Evolutionary conservation across 2,888 invertebrate species (phyloP).

Genomic region (Plebejus melissa): DNA sequence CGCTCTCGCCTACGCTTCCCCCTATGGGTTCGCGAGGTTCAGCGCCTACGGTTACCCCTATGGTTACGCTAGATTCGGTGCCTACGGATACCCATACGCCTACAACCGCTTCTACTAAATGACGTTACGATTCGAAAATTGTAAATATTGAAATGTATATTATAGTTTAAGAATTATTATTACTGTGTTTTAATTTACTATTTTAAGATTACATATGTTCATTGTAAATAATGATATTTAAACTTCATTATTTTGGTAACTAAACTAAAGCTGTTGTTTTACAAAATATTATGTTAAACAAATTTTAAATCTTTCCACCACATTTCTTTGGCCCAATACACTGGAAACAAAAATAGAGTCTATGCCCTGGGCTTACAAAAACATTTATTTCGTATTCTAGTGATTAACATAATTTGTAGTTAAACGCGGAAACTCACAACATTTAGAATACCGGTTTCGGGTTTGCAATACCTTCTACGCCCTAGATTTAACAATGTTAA

Average conservation of each 20-base stretch:
- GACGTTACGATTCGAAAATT: slow-evolving; percentile 3
- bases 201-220: background rate
- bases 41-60: slow-evolving; percentile 40
- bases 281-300: no score
- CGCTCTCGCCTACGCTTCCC: slow-evolving; percentile 39
- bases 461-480: slow-evolving; percentile 7
- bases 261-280: background rate
- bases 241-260: background rate
- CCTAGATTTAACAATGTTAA: slow-evolving; percentile 16
- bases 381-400: slow-evolving; percentile 3
- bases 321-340: background rate
- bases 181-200: background rate
- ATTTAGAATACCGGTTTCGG: slow-evolving; percentile 16
- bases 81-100: slow-evolving; percentile 41
- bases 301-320: background rate
- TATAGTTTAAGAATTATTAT: background rate
- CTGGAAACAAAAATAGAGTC: background rate
- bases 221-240: background rate
- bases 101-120: slow-evolving; percentile 48
- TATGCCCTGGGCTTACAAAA: background rate
- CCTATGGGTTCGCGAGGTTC: slow-evolving; percentile 37
- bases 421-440: slow-evolving; percentile 11
- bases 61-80: slow-evolving; percentile 34
- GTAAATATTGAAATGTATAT: slow-evolving; percentile 10
- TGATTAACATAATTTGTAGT: slow-evolving; percentile 15